These are phyloP conservation scores for Silurus aristotelis DNA, from an alignment of 2,797 vertebrate genomes.

Conservation along the genomic window DNA sequence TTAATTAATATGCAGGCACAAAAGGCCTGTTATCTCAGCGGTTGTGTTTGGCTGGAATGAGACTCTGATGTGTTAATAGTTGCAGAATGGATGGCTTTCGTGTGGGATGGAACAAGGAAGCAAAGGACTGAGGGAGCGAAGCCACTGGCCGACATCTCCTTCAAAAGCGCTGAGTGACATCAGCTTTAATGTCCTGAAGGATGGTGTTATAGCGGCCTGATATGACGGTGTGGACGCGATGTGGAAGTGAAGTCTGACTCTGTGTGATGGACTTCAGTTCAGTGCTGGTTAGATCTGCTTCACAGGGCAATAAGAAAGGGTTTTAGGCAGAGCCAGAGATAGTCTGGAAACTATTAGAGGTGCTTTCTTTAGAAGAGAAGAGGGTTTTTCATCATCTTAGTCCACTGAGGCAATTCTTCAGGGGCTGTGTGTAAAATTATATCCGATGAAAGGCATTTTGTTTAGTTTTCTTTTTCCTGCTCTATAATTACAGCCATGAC, in stretches of 20 bases:
- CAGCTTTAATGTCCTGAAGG: constrained; percentile 64
- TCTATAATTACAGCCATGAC: constrained; percentile 22
- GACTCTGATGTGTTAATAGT: constrained; percentile 89
- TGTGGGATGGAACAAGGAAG: constrained; percentile 65
- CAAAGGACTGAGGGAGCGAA: constrained; percentile 52
- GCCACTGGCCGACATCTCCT: constrained; percentile 66
- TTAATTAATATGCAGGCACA: constrained; percentile 94
- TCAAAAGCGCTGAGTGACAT: constrained; percentile 12
- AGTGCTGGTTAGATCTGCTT: constrained; percentile 15
- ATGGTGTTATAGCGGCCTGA: constrained; percentile 61
- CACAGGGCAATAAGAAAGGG: constrained; percentile 24
- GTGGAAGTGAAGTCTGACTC: constrained; percentile 37
- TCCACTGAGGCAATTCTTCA: constrained; percentile 13
- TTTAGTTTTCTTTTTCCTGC: constrained; percentile 26
- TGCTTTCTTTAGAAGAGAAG: constrained; percentile 30
- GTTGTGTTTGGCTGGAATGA: constrained; percentile 83
- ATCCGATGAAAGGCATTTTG: constrained; percentile 7
- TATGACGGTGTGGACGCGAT: constrained; percentile 60
- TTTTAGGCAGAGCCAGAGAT: constrained; percentile 30
- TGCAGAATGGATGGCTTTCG: constrained; percentile 74
- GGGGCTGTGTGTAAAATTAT: constrained; percentile 17
- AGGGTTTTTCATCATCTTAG: constrained; percentile 27
- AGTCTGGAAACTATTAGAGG: constrained; percentile 38
- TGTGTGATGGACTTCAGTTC: constrained; percentile 23
- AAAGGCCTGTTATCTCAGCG: constrained; percentile 84